Percentiles rank a stretch among this genome's conserved stretches.
Conservation (phyloP, 2,888 invertebrate species). For the Limnephilus rhombicus region DNA sequence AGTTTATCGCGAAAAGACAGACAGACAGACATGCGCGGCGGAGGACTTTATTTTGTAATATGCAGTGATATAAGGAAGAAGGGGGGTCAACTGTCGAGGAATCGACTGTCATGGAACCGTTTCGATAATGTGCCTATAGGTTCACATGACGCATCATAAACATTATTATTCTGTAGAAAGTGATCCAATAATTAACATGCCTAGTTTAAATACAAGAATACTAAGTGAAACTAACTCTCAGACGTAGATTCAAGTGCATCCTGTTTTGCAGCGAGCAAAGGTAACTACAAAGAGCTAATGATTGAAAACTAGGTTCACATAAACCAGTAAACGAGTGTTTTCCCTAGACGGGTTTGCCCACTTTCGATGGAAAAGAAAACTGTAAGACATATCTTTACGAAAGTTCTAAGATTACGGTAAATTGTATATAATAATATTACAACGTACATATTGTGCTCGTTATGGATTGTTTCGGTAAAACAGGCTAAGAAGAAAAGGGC, state of each 20-base stretch:
- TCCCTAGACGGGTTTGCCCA: conserved; percentile 27
- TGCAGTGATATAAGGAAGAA: too few species aligned
- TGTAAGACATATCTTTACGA: not conserved
- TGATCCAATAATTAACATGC: not conserved
- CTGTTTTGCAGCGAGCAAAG: not conserved
- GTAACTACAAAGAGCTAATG: not conserved
- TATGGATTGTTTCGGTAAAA: not conserved
- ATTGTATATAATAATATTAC: not conserved
- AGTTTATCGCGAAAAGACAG: too few species aligned
- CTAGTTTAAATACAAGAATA: not conserved
- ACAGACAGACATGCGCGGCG: too few species aligned
- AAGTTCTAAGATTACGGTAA: not conserved
- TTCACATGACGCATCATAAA: not conserved
- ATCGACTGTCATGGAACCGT: too few species aligned
- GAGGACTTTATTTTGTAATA: too few species aligned
- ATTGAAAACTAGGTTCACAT: not conserved
- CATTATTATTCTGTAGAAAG: not conserved
- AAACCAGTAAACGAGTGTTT: not conserved
- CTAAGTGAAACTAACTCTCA: not conserved
- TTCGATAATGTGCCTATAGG: too few species aligned
- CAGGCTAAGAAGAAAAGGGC: not conserved
- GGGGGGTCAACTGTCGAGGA: too few species aligned
- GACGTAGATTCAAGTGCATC: not conserved
- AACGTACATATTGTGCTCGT: not conserved
- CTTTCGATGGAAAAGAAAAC: conserved; percentile 34